These are phyloP conservation scores for Gorsachius magnificus DNA, from an alignment of 2,797 vertebrate species.

Conservation along the genomic window DNA sequence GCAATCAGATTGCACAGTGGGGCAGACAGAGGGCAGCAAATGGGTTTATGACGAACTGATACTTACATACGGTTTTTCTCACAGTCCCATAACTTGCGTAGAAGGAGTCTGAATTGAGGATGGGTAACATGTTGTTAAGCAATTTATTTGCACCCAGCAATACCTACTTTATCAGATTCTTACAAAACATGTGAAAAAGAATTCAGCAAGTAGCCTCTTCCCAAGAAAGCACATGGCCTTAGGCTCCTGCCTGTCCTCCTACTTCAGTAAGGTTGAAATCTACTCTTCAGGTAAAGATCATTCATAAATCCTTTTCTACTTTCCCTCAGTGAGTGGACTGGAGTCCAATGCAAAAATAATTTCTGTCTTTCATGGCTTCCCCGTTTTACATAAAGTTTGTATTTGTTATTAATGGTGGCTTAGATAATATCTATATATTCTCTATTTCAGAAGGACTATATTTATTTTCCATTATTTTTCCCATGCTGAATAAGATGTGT, in stretches of 20 bases:
- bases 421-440: neutral
- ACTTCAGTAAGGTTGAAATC: neutral
- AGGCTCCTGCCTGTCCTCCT: neutral
- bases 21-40: neutral
- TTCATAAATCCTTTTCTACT: neutral
- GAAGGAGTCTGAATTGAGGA: neutral
- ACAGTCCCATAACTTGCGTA: neutral
- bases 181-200: neutral
- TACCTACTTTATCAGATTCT: neutral
- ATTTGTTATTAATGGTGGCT: neutral
- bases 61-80: neutral
- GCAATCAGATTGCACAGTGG: neutral
- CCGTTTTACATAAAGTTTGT: neutral
- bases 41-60: neutral
- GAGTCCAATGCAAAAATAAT: neutral
- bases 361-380: neutral
- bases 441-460: neutral
- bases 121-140: neutral
- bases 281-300: neutral
- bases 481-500: neutral
- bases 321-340: neutral
- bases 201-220: neutral
- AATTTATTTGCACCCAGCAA: neutral
- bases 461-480: neutral
- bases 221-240: neutral